phyloP scores from a whole-genome alignment of 2,888 invertebrate species.

The Glaucopsyche alexis region DNA sequence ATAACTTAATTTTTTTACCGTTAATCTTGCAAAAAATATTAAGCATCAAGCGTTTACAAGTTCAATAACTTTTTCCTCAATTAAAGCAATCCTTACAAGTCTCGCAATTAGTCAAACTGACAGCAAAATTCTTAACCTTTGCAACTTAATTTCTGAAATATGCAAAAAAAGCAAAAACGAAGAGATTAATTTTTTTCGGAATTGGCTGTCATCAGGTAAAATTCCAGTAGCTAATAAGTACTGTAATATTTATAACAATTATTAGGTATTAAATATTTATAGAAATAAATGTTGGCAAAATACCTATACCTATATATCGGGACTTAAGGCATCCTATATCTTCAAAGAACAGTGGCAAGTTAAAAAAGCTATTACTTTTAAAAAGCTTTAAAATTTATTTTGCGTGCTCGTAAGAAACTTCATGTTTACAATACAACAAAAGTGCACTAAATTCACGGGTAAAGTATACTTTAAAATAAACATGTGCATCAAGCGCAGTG shows the following conservation, averaged over 20 bases:
- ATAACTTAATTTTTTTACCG: not conserved
- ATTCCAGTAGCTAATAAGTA: not conserved
- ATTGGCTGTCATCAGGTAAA: not conserved
- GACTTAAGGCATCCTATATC: not conserved
- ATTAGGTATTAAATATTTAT: not conserved
- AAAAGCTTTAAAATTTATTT: not conserved
- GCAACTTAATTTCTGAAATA: slow-evolving; percentile 10
- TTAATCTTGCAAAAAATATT: slow-evolving; percentile 9
- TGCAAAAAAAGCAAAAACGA: not conserved
- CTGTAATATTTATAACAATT: not conserved
- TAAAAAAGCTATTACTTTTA: too few species aligned
- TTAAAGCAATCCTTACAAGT: slow-evolving; percentile 27
- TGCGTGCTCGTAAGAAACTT: not conserved
- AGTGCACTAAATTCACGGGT: not conserved
- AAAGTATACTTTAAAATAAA: not conserved
- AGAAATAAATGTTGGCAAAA: not conserved
- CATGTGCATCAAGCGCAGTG: not conserved
- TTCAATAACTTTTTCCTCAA: slow-evolving; percentile 17
- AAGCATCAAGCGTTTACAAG: slow-evolving; percentile 26
- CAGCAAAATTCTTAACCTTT: slow-evolving; percentile 30
- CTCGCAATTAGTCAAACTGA: slow-evolving; percentile 31
- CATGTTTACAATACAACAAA: not conserved
- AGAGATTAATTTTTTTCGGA: not conserved
- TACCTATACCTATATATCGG: too few species aligned
- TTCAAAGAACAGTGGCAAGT: not conserved